A percentile compares a stretch with the other conserved stretches of the same genome.
These are phyloP conservation scores for Hypomecis atomaria DNA, from an alignment of 2,888 invertebrate species.

Conservation along the genomic window DNA sequence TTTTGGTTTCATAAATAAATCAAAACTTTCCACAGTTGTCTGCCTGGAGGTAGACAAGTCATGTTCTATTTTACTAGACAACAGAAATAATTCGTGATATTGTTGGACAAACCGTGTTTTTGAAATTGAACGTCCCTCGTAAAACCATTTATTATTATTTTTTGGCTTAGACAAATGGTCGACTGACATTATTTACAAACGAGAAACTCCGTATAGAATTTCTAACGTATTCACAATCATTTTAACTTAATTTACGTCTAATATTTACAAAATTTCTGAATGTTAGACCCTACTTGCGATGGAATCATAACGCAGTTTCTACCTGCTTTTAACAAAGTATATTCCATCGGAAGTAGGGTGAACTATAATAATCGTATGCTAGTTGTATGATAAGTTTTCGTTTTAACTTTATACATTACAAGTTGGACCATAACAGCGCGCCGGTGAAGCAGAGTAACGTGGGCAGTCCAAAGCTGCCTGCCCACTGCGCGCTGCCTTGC, in stretches of 20 bases:
- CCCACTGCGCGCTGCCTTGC: slow-evolving; percentile 88
- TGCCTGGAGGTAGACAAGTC: too few relatives aligned
- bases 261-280: slow-evolving; percentile 3
- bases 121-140: neutral
- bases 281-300: neutral
- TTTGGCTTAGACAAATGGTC: neutral
- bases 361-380: neutral
- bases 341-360: neutral
- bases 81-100: neutral
- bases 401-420: slow-evolving; percentile 46
- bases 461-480: slow-evolving; percentile 61
- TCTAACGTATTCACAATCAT: slow-evolving; percentile 52
- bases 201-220: neutral
- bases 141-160: neutral
- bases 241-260: neutral
- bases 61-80: neutral
- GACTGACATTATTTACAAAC: neutral
- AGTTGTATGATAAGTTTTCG: slow-evolving; percentile 10
- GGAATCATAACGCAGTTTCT: neutral
- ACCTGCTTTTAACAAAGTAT: neutral
- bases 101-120: neutral
- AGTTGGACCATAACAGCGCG: slow-evolving; percentile 48
- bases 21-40: too few relatives aligned
- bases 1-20: too few relatives aligned
- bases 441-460: slow-evolving; percentile 54